phyloP scores from a whole-genome alignment of 2,797 vertebrate species.

The Anguilla megastoma region DNA sequence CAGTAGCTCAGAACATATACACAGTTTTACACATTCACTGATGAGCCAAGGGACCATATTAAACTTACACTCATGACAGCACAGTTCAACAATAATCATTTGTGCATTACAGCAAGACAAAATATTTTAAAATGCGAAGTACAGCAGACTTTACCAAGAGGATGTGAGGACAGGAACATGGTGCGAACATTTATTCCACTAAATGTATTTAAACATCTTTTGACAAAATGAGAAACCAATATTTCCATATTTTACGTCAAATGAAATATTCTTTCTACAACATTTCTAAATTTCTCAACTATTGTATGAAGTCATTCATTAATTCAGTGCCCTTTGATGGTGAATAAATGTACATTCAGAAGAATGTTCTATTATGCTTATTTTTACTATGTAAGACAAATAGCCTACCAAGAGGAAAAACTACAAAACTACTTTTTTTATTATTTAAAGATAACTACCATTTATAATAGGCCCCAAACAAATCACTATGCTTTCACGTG shows the following conservation, averaged over 20 bases:
- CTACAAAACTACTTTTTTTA: too few species aligned
- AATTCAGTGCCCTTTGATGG: background rate
- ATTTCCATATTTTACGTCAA: background rate
- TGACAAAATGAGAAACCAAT: background rate
- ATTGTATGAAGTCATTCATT: background rate
- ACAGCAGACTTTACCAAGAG: background rate
- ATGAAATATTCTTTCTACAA: background rate
- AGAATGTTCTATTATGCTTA: background rate
- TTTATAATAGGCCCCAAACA: background rate
- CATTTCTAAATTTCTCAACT: background rate
- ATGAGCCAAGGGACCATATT: background rate
- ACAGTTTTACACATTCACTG: background rate
- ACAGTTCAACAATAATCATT: background rate
- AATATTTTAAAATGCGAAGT: background rate
- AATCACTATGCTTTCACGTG: background rate
- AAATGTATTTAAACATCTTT: background rate
- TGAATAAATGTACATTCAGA: background rate
- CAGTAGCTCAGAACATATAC: background rate
- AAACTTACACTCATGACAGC: background rate
- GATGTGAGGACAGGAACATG: background rate
- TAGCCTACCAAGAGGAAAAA: background rate
- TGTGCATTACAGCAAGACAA: background rate
- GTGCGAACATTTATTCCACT: background rate
- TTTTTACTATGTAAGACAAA: background rate
- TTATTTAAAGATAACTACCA: background rate